Conservation (phyloP, 1,140 invertebrate species). For the Drosophila kurseongensis region DNA sequence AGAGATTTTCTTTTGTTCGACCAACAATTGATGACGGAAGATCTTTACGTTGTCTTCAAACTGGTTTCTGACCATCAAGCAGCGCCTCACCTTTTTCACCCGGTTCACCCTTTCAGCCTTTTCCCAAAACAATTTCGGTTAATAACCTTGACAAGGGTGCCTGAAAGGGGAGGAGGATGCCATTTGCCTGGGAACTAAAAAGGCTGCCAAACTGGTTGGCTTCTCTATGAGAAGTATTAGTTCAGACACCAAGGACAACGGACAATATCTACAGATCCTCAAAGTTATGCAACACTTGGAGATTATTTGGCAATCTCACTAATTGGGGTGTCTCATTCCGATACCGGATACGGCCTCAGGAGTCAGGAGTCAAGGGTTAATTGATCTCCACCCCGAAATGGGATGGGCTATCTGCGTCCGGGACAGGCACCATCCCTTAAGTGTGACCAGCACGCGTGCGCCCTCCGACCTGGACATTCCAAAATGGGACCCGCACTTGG, state of each 20-base stretch:
- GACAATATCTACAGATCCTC: constrained; percentile 1
- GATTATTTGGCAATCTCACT: constrained; percentile 3
- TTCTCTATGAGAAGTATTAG: neutral
- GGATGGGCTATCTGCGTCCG: constrained; percentile 50
- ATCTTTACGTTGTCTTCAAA: constrained; percentile 75
- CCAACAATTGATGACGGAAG: constrained; percentile 74
- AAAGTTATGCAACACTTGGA: neutral
- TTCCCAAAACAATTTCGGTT: constrained; percentile 62
- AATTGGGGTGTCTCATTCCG: constrained; percentile 57
- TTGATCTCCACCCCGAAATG: constrained; percentile 48
- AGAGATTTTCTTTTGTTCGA: constrained; percentile 65
- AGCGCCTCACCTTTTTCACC: constrained; percentile 78
- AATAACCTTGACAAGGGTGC: constrained; percentile 68
- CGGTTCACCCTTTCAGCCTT: constrained; percentile 57
- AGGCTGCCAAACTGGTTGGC: constrained; percentile 65
- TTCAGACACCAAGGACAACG: constrained; percentile 5
- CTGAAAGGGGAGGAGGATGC: constrained; percentile 11
- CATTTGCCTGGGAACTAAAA: constrained; percentile 68
- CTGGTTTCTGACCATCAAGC: constrained; percentile 54
- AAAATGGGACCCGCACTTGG: constrained; percentile 54
- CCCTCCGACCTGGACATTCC: constrained; percentile 47
- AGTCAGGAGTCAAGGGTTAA: constrained; percentile 71
- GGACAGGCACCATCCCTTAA: constrained; percentile 63
- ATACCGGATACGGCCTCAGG: constrained; percentile 33
- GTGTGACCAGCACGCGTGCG: constrained; percentile 70